Evolutionary conservation across 2,888 invertebrate genomes (phyloP), one percentile per base, ranked within the genome.

Genomic region (Panorpa germanica): DNA sequence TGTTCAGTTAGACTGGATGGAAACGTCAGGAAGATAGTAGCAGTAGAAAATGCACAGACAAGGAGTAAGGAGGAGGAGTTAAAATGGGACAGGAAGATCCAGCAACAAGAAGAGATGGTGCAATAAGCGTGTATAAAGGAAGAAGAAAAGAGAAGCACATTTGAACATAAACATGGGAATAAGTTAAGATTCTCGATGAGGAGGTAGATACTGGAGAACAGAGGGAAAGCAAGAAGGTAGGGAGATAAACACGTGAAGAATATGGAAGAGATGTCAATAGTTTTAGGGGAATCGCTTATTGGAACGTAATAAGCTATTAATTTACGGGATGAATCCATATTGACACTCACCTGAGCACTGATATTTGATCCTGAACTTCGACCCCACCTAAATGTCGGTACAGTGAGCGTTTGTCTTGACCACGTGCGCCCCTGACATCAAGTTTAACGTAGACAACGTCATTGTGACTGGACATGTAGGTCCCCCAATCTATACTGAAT

Each of bases 301-400:
- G n/a, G n/a, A n/a, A n/a, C n/a, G n/a, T n/a, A n/a, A n/a, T n/a
- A n/a, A n/a, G n/a, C n/a, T n/a, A n/a, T n/a, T 11, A 10, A 25
- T 8, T 8, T 9, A 9, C 11, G 9, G 19, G 12, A 20, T 20
- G 29, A 18, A 28, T 4, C 5, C 4, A 5, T 16, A 11, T 16
- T 4, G 7, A 18, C 12, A 34, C 38, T 41, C 45, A 71, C 65
- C 71, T 73, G 49, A 83, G 61, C 44, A 82, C 88, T 44, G 73
- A 72, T 45, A 91, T 69, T 57, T 91, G 88, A 61, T 91, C 91
- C 45, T 83, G 77, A 22, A 90, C 83, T 57, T 91, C 91, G 24
- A 81, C 73, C 31, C 82, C 82, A 4, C 91, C 91, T 33, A 93
- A 63, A 34, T 73, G 70, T 21, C 77, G 74, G 47, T 82, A 82